Percentiles rank a stretch among this genome's conserved stretches.
Conservation (phyloP, 2,113 vertebrate species). For the Pseudolaguvia tuberculata region DNA sequence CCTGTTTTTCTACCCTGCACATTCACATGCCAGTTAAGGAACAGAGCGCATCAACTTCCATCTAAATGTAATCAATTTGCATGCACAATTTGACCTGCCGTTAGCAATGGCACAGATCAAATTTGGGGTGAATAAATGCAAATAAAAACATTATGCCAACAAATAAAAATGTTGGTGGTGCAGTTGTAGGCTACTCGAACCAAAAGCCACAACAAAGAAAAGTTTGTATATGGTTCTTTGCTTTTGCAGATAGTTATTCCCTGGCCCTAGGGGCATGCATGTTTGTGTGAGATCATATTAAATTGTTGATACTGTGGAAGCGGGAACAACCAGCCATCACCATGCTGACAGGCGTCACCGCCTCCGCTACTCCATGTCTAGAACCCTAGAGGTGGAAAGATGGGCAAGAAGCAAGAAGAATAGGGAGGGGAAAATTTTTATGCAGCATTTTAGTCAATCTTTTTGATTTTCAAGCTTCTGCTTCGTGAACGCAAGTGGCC, state of each 20-base stretch:
- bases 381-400: slow-evolving; percentile 21
- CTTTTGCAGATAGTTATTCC: no score
- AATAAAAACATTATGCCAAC: slow-evolving; percentile 11
- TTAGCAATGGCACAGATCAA: neutral
- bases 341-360: slow-evolving; percentile 38
- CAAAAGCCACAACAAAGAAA: neutral
- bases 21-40: neutral
- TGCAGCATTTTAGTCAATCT: neutral
- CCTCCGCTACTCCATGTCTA: slow-evolving; percentile 15
- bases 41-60: neutral
- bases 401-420: slow-evolving; percentile 23
- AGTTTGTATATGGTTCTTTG: slow-evolving; percentile 27
- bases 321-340: slow-evolving; percentile 47
- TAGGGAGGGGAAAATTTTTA: slow-evolving; percentile 32
- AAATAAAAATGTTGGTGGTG: neutral
- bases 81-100: neutral
- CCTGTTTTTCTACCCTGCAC: neutral
- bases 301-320: slow-evolving; percentile 49
- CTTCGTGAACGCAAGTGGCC: slow-evolving; percentile 68
- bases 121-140: neutral
- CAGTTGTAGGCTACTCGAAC: neutral
- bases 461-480: slow-evolving; percentile 49
- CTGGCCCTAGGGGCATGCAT: slow-evolving; percentile 38
- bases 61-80: neutral
- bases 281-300: slow-evolving; percentile 49